A percentile compares a stretch with the other conserved stretches of the same genome.
These are phyloP conservation scores for Puffinus mauretanicus DNA, from an alignment of 2,113 vertebrate species.

Conservation along the genomic window DNA sequence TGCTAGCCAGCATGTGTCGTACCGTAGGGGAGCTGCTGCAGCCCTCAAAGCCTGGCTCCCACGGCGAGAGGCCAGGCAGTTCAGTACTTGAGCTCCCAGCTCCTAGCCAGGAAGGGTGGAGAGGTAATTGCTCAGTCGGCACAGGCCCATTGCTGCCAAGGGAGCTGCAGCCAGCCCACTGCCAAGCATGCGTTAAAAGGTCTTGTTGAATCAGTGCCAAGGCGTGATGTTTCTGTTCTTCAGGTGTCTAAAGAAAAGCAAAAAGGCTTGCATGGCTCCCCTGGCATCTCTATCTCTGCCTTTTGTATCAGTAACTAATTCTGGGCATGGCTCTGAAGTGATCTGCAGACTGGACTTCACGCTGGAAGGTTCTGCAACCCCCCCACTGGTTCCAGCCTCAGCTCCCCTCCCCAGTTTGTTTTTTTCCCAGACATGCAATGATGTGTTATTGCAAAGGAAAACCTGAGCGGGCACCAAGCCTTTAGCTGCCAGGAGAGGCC, in stretches of 20 bases:
- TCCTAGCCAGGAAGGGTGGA: not conserved
- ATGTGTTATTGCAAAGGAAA: not conserved
- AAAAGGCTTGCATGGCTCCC: not conserved
- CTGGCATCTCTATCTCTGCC: not conserved
- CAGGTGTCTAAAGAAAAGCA: not conserved
- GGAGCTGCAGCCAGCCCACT: not conserved
- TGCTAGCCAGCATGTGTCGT: accelerated
- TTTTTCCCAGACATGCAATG: not conserved
- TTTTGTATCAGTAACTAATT: not conserved
- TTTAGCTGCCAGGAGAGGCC: not conserved
- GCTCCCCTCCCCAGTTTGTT: accelerated
- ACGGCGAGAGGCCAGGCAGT: accelerated
- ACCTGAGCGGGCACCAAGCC: accelerated
- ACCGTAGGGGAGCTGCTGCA: accelerated
- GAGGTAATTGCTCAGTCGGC: accelerated
- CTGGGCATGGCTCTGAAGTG: not conserved
- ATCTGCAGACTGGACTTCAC: not conserved
- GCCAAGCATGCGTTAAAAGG: accelerated
- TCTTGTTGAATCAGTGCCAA: accelerated
- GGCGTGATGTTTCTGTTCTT: accelerated
- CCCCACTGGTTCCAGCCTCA: no score
- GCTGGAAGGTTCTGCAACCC: not conserved
- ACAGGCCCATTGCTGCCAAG: not conserved
- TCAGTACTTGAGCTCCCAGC: not conserved
- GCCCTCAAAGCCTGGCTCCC: not conserved